Conservation (phyloP, 2,113 vertebrate species). For the Nycticorax nycticorax region DNA sequence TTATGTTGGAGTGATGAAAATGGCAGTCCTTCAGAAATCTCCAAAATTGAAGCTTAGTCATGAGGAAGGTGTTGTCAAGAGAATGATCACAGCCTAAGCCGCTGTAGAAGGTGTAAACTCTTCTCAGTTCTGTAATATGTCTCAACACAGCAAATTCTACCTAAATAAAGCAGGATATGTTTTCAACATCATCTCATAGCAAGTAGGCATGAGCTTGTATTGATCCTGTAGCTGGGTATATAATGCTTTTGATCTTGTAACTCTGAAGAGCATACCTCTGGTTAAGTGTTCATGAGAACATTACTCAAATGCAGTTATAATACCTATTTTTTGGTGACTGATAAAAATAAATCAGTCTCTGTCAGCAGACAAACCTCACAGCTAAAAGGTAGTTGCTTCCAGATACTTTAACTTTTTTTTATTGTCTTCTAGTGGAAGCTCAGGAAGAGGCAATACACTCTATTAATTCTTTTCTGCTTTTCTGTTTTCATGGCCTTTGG, state of each 20-base stretch:
- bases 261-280: background rate
- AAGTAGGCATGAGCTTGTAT: background rate
- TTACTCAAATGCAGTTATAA: background rate
- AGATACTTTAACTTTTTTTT: background rate
- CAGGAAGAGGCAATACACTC: background rate
- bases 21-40: constrained; percentile 89
- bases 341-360: background rate
- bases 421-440: background rate
- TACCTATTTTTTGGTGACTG: background rate
- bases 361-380: background rate
- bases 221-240: background rate
- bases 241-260: background rate
- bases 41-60: constrained; percentile 89
- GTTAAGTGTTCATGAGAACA: background rate
- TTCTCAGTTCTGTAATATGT: constrained; percentile 75
- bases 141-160: constrained; percentile 80
- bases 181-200: background rate
- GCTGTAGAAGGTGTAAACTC: constrained; percentile 87
- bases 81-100: constrained; percentile 74
- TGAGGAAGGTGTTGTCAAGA: constrained; percentile 75
- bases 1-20: constrained; percentile 77
- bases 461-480: background rate
- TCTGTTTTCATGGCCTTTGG: background rate
- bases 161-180: constrained; percentile 63
- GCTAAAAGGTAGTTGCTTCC: background rate